A percentile compares a stretch with the other conserved stretches of the same genome.
Conservation (phyloP, 2,888 invertebrate genomes). For the Folsomia manolachei region DNA sequence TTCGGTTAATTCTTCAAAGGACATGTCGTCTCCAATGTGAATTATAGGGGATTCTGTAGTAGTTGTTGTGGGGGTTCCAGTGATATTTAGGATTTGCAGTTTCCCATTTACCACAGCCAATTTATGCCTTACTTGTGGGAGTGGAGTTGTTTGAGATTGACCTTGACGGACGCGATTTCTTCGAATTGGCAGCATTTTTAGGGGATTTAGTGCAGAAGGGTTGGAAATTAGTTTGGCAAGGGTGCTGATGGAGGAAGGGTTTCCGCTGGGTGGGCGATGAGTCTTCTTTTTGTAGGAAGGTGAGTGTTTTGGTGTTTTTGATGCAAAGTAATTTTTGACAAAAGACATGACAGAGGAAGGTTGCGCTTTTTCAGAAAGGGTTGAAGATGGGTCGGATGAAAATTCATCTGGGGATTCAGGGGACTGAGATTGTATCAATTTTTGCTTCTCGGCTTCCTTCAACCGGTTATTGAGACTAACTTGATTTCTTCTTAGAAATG, state of each 20-base stretch:
- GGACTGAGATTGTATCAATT: not conserved
- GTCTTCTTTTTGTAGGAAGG: not conserved
- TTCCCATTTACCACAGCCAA: conserved; percentile 30
- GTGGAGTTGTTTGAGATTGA: conserved; percentile 4
- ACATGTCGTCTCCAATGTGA: conserved; percentile 44
- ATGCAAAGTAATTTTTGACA: conserved; percentile 13
- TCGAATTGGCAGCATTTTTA: conserved; percentile 8
- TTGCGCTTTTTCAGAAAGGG: not conserved
- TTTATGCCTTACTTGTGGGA: conserved; percentile 20
- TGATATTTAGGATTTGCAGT: conserved; percentile 26
- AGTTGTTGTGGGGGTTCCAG: not conserved
- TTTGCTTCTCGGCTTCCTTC: conserved; percentile 31
- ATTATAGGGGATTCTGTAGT: conserved; percentile 30
- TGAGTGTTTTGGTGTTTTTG: conserved; percentile 12
- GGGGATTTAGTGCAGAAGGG: conserved; percentile 6
- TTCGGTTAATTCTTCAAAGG: conserved; percentile 36
- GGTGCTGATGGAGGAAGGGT: not conserved
- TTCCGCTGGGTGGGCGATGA: conserved; percentile 1
- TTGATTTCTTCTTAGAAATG: conserved; percentile 43
- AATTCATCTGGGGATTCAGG: not conserved
- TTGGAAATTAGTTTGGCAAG: not conserved
- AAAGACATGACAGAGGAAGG: conserved; percentile 2
- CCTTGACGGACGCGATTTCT: not conserved
- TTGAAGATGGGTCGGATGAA: not conserved
- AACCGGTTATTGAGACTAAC: conserved; percentile 31